Conservation (phyloP, 2,113 vertebrate genomes). For the Melanotaenia duboulayi region DNA sequence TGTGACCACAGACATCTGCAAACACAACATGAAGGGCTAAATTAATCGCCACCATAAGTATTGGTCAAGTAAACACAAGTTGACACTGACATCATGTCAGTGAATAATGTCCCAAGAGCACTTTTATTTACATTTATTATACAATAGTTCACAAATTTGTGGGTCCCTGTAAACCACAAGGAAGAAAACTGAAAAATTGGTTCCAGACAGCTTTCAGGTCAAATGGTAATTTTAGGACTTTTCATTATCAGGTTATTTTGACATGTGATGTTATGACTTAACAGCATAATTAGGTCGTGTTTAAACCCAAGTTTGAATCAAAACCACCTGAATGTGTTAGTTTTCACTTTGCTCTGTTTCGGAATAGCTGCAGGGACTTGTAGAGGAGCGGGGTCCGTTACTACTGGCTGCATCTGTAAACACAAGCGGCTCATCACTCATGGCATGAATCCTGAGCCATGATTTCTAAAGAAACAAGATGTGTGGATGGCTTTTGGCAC, state of each 20-base stretch:
- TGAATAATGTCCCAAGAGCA: conserved; percentile 17
- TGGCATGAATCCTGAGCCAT: conserved; percentile 20
- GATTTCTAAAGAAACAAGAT: conserved; percentile 48
- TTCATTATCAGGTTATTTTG: background rate
- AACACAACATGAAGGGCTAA: conserved; percentile 20
- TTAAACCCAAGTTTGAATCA: background rate
- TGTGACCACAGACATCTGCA: conserved; percentile 20
- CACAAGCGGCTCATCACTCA: conserved; percentile 52
- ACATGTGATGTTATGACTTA: conserved; percentile 1
- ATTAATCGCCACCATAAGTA: conserved; percentile 11
- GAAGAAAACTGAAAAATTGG: background rate
- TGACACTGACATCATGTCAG: background rate
- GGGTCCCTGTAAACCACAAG: conserved; percentile 26
- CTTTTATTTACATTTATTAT: conserved; percentile 6
- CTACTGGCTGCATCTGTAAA: conserved; percentile 60
- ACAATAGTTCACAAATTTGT: background rate
- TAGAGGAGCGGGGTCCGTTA: conserved; percentile 48
- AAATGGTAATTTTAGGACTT: background rate
- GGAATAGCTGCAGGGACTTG: conserved; percentile 62
- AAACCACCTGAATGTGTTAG: background rate
- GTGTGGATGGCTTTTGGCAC: conserved; percentile 39
- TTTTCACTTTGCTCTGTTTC: conserved; percentile 8
- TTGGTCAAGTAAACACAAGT: conserved; percentile 33
- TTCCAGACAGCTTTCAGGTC: conserved; percentile 6
- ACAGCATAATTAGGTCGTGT: background rate